These are phyloP conservation scores for Suillia variegata DNA, from an alignment of 2,888 invertebrate species.

Conservation along the genomic window DNA sequence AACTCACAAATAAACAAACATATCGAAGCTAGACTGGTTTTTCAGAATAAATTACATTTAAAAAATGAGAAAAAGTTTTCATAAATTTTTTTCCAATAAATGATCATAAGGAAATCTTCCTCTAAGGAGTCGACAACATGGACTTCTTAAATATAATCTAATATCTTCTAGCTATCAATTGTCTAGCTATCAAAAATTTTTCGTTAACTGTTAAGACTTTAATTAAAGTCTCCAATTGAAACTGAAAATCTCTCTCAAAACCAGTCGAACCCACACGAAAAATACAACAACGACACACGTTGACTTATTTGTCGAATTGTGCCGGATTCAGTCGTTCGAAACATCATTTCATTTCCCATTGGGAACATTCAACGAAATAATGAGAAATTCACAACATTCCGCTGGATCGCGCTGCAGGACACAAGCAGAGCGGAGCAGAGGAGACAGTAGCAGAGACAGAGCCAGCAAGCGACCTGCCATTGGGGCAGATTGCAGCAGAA, in stretches of 20 bases:
- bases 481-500: neutral
- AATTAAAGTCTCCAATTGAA: too few species aligned
- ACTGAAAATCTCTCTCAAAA: too few species aligned
- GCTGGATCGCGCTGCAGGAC: conserved; percentile 8
- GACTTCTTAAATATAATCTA: too few species aligned
- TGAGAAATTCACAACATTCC: conserved; percentile 22
- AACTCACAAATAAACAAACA: conserved; percentile 1
- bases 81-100: too few species aligned
- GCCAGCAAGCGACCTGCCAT: neutral
- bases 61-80: too few species aligned
- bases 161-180: too few species aligned
- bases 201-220: too few species aligned
- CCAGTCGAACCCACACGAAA: conserved; percentile 18
- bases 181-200: too few species aligned
- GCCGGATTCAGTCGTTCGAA: conserved; percentile 13
- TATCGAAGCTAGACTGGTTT: neutral
- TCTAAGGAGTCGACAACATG: too few species aligned
- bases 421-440: neutral
- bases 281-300: neutral
- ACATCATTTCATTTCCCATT: conserved; percentile 24
- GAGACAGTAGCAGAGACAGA: too few species aligned
- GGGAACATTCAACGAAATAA: conserved; percentile 25
- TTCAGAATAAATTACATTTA: too few species aligned
- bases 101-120: too few species aligned
- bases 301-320: conserved; percentile 4